Evolutionary conservation across 2,888 invertebrate genomes (phyloP).

Genomic region (Troilus luridus): DNA sequence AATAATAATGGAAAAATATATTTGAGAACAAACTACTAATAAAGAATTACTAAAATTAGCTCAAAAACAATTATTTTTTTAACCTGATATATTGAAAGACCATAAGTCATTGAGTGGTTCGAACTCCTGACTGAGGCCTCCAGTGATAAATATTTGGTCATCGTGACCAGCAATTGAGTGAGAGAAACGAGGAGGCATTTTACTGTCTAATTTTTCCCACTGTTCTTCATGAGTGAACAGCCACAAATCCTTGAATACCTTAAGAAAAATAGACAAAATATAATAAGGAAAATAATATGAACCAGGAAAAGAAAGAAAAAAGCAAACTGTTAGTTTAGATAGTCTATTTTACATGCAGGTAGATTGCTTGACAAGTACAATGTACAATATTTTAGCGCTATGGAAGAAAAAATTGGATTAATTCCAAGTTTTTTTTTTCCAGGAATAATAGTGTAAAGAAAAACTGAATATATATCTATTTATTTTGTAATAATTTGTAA

Average conservation of each 20-base stretch:
- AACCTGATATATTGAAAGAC: constrained; percentile 53
- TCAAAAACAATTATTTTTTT: not conserved
- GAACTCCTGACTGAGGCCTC: constrained; percentile 58
- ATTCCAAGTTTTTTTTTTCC: no score
- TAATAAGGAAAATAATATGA: not conserved
- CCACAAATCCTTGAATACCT: constrained; percentile 23
- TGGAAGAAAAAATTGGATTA: no score
- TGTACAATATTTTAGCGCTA: no score
- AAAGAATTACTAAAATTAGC: not conserved
- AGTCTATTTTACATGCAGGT: no score
- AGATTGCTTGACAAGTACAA: no score
- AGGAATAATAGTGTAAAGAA: no score
- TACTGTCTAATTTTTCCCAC: constrained; percentile 41
- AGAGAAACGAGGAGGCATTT: constrained; percentile 55
- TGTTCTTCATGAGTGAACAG: constrained; percentile 28
- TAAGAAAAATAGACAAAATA: not conserved
- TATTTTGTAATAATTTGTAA: no score
- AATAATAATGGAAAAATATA: constrained; percentile 1
- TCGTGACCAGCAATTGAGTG: constrained; percentile 31
- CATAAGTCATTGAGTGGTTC: constrained; percentile 60
- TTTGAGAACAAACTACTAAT: not conserved
- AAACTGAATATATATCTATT: no score
- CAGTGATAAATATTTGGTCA: constrained; percentile 57
- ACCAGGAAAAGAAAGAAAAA: no score
- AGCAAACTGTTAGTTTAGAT: not conserved